Evolutionary conservation across 1,140 invertebrate genomes (phyloP).

Genomic region (Melanaphis sacchari): DNA sequence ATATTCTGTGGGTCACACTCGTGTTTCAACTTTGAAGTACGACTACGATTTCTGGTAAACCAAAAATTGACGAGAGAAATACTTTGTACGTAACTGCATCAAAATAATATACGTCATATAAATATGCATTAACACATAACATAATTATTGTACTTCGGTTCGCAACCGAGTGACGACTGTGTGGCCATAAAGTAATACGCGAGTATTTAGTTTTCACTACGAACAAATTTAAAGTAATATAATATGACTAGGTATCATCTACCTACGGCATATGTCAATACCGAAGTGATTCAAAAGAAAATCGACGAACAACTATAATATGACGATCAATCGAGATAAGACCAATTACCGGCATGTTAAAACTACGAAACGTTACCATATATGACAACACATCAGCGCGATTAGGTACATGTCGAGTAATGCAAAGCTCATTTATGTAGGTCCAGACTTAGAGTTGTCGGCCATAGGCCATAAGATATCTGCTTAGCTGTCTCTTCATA

Average conservation of each 20-base stretch:
- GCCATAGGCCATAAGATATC: not conserved
- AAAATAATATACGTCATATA: too few species aligned
- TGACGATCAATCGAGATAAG: not conserved
- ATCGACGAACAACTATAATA: not conserved
- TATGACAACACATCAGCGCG: not conserved
- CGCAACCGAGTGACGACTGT: not conserved
- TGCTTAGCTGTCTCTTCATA: not conserved
- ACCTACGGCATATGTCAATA: not conserved
- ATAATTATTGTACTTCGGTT: not conserved
- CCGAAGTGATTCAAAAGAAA: not conserved
- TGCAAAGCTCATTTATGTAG: not conserved
- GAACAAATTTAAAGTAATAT: not conserved
- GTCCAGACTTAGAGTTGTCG: not conserved
- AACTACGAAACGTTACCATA: constrained; percentile 3
- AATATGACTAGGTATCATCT: not conserved
- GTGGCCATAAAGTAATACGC: not conserved
- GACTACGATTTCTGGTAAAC: too few species aligned
- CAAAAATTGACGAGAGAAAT: not conserved
- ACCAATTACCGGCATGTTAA: not conserved
- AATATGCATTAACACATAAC: not conserved
- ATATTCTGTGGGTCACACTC: too few species aligned
- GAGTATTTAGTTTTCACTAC: not conserved
- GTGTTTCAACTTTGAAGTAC: not conserved
- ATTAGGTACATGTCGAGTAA: not conserved
- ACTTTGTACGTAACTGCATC: not conserved